phyloP scores from a whole-genome alignment of 2,797 vertebrate species.

The Acanthurus lineatus region DNA sequence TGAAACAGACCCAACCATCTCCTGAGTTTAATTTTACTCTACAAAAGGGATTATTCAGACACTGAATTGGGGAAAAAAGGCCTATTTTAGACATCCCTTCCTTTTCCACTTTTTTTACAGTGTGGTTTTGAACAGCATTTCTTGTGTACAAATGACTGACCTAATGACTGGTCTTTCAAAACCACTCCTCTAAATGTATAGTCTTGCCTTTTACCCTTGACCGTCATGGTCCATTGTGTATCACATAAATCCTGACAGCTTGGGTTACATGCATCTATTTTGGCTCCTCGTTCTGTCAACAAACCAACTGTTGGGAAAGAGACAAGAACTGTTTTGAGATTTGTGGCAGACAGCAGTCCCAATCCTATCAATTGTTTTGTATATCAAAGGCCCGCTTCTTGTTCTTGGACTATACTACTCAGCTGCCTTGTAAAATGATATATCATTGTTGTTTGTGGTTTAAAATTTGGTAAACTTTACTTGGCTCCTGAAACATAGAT shows the following conservation, averaged over 20 bases:
- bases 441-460: background rate
- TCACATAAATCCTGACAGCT: slow-evolving; percentile 80
- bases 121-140: background rate
- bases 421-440: background rate
- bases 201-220: slow-evolving; percentile 48
- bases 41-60: slow-evolving; percentile 51
- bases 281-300: slow-evolving; percentile 67
- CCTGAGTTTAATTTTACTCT: slow-evolving; percentile 43
- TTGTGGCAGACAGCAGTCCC: slow-evolving; percentile 12
- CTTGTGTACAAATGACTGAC: background rate
- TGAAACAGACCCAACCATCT: background rate
- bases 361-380: slow-evolving; percentile 59
- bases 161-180: background rate
- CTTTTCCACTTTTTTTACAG: background rate
- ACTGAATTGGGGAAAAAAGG: slow-evolving; percentile 33
- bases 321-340: slow-evolving; percentile 4
- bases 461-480: background rate
- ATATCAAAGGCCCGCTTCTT: slow-evolving; percentile 40
- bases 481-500: background rate
- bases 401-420: background rate
- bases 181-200: background rate
- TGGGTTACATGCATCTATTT: slow-evolving; percentile 66
- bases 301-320: slow-evolving; percentile 20
- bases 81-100: background rate
- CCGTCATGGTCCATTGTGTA: slow-evolving; percentile 71